phyloP scores from a whole-genome alignment of 2,888 invertebrate species.

The Beris chalybata region DNA sequence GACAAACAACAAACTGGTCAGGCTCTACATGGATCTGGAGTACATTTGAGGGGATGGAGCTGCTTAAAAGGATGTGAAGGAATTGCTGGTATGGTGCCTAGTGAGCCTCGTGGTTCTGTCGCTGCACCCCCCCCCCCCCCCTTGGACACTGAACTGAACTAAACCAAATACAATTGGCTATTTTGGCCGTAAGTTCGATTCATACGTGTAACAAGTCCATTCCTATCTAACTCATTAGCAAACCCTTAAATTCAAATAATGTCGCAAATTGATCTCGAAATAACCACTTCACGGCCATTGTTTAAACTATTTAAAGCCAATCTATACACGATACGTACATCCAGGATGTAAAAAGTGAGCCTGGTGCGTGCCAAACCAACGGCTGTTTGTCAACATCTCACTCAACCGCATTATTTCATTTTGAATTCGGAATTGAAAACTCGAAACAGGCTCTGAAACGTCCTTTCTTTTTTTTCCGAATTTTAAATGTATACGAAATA shows the following conservation, averaged over 20 bases:
- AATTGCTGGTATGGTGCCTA: too few relatives aligned
- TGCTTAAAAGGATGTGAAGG: too few relatives aligned
- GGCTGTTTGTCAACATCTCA: slow-evolving; percentile 28
- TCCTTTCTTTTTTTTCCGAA: not conserved
- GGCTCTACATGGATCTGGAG: too few relatives aligned
- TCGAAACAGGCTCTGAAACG: slow-evolving; percentile 26
- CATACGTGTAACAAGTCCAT: too few relatives aligned
- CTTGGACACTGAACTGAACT: too few relatives aligned
- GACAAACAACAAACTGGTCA: too few relatives aligned
- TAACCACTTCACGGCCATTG: slow-evolving; percentile 43
- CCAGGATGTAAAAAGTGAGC: slow-evolving; percentile 8
- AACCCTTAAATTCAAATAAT: not conserved
- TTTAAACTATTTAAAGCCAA: slow-evolving; percentile 42
- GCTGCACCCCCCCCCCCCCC: too few relatives aligned
- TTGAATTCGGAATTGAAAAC: slow-evolving; percentile 17
- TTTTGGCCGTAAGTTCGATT: too few relatives aligned
- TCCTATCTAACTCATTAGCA: too few relatives aligned
- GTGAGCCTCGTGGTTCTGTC: too few relatives aligned
- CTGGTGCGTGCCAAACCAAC: slow-evolving; percentile 22
- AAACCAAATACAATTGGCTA: too few relatives aligned
- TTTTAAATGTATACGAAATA: slow-evolving; percentile 9
- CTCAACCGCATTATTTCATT: slow-evolving; percentile 28
- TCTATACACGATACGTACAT: slow-evolving; percentile 5
- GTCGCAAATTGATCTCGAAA: slow-evolving; percentile 18
- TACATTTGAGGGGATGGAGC: too few relatives aligned